Conservation (phyloP, 92 coral and sea anemone genomes). For the Porites divaricata region DNA sequence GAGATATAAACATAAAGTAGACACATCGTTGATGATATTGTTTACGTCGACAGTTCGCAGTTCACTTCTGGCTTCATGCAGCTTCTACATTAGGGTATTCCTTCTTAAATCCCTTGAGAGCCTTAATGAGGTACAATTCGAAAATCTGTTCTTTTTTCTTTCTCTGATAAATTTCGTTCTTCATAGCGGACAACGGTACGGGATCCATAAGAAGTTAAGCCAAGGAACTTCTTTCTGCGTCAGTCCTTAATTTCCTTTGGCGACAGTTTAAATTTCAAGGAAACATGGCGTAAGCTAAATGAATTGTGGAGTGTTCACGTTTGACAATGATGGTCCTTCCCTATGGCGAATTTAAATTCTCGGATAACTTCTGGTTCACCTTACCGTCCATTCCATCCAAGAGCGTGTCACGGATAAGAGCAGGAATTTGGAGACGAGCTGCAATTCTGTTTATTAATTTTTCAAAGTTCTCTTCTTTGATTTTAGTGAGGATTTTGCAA, state of each 20-base stretch:
- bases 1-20: no score
- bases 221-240: slow-evolving; percentile 12
- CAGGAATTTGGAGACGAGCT: slow-evolving; percentile 34
- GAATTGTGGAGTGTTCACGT: slow-evolving; percentile 42
- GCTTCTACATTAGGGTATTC: slow-evolving; percentile 23
- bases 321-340: slow-evolving; percentile 25
- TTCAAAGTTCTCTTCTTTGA: slow-evolving; percentile 32
- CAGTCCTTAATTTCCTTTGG: slow-evolving; percentile 29
- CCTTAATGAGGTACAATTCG: slow-evolving; percentile 36
- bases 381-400: slow-evolving; percentile 39
- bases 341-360: slow-evolving; percentile 35
- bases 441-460: slow-evolving; percentile 35
- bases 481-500: slow-evolving; percentile 41
- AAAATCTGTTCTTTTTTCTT: slow-evolving; percentile 22
- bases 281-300: slow-evolving; percentile 52
- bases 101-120: slow-evolving; percentile 36
- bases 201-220: slow-evolving; percentile 21
- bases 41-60: not conserved
- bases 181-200: slow-evolving; percentile 16
- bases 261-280: slow-evolving; percentile 58
- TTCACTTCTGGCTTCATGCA: not conserved
- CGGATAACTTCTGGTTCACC: slow-evolving; percentile 11
- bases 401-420: not conserved
- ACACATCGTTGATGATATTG: no score
- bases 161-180: slow-evolving; percentile 39